phyloP scores from a whole-genome alignment of 1,140 invertebrate genomes.

The Belonocnema kinseyi region DNA sequence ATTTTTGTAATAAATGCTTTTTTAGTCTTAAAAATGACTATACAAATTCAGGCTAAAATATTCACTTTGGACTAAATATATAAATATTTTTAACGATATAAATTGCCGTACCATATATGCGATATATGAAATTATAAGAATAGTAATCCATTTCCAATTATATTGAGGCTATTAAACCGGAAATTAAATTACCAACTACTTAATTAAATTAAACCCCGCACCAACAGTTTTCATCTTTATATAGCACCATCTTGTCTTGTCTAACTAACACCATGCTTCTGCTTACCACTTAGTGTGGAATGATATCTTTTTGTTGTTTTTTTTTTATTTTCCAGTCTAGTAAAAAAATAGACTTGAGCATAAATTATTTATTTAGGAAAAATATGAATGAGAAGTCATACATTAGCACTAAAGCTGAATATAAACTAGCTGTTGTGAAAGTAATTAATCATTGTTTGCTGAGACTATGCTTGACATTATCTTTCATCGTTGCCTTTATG shows the following conservation, averaged over 20 bases:
- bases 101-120: neutral
- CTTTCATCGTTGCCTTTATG: slow-evolving; percentile 1
- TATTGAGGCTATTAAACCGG: neutral
- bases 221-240: neutral
- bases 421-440: neutral
- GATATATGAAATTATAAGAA: neutral
- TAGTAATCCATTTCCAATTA: neutral
- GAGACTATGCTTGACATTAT: neutral
- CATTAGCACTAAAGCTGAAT: neutral
- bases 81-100: too few relatives aligned
- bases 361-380: too few relatives aligned
- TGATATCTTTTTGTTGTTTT: neutral
- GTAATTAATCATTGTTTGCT: neutral
- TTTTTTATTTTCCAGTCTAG: too few relatives aligned
- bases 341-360: too few relatives aligned
- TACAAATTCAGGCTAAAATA: too few relatives aligned
- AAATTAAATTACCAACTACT: neutral
- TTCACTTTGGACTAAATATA: too few relatives aligned
- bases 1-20: too few relatives aligned
- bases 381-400: neutral
- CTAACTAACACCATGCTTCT: slow-evolving; percentile 9
- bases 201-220: neutral
- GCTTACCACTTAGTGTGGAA: neutral
- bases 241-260: neutral
- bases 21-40: too few relatives aligned